Base-by-base conservation (phyloP, 2,797 vertebrate genomes). In the Gadopsis marmoratus region DNA sequence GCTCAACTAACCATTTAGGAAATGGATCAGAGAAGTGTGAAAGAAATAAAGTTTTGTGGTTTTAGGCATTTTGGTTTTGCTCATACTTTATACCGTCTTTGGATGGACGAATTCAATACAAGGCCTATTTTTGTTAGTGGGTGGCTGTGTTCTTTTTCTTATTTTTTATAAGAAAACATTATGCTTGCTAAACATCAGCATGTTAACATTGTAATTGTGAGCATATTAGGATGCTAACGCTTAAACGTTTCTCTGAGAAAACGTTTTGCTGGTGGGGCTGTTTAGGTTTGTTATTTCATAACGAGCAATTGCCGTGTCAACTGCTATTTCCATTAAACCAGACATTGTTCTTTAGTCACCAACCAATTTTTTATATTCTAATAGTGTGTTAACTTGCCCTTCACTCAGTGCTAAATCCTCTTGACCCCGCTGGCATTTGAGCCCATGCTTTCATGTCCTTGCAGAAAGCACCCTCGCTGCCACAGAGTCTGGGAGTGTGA, bases 391-490 rank as follows among this genome's bases (percentile, higher is more conserved):
- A 26, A 65, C 26, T 23, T 41, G 33, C 31, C 33, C 43, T 31
- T 43, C 35, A 21, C 16, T 41, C 41, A 21, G 3, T 43, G 26
- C 7, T 54, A 17, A 47, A 14, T 77, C 37, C 59, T 54, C 13
- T 33, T 70, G 48, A 56, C 50, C 48, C 56, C 51, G 54, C 43
- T 37, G 56, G 54, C 35, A 33, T 61, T 23, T 53, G 13, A 62
- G n/a, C n/a, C 45, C 16, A 47, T 7, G 41, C 14, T 37, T 47
- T 51, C n/a, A 33, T 23, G 53, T 29, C 29, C 47, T 48, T 45
- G n/a, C 76, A 41, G 19, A 29, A 78, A 29, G 33, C 29, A 63
- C 31, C 4, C 29, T 41, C 13, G 2, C 41, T 55, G 26, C 35
- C 19, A 26, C 26, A 39, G 14, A 31, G 13, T 29, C 48, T n/a